Evolutionary conservation across 2,113 vertebrate species (phyloP).

Genomic region (Ceyx cyanopectus): DNA sequence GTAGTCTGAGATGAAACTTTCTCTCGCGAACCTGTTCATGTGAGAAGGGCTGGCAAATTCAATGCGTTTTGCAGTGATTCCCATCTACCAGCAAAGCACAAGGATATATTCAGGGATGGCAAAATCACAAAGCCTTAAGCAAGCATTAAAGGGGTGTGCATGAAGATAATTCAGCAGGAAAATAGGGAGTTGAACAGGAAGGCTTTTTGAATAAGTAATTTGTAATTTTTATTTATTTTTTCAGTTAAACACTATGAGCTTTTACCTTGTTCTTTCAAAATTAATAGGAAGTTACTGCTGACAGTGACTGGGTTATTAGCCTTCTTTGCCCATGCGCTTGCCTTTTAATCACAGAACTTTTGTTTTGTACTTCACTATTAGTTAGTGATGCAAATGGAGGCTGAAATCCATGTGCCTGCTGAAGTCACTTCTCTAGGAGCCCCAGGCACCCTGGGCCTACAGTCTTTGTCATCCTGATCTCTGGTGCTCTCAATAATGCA

Average conservation of each 20-base stretch:
- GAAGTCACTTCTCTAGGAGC: conserved; percentile 75
- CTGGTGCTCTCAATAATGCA: conserved; percentile 77
- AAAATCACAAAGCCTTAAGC: conserved; percentile 49
- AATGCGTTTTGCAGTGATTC: not conserved
- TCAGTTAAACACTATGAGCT: not conserved
- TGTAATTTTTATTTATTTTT: not conserved
- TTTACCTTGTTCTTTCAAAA: not conserved
- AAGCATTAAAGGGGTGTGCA: conserved; percentile 25
- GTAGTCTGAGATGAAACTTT: not conserved
- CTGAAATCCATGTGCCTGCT: conserved; percentile 70
- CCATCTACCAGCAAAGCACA: not conserved
- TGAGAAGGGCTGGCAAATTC: not conserved
- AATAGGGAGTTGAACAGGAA: conserved; percentile 28
- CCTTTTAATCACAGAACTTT: conserved; percentile 27
- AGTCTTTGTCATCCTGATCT: conserved; percentile 76
- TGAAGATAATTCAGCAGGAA: conserved; percentile 42
- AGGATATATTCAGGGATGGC: not conserved
- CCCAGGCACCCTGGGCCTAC: conserved; percentile 76
- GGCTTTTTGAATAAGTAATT: not conserved
- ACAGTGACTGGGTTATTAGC: not conserved
- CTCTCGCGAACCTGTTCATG: not conserved
- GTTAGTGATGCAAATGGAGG: conserved; percentile 70
- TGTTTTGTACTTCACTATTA: conserved; percentile 27
- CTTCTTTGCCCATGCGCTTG: not conserved
- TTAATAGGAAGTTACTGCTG: not conserved